Evolutionary conservation across 2,888 invertebrate genomes (phyloP), one percentile per base, ranked within the genome.

Genomic region (Coelinius sp.): DNA sequence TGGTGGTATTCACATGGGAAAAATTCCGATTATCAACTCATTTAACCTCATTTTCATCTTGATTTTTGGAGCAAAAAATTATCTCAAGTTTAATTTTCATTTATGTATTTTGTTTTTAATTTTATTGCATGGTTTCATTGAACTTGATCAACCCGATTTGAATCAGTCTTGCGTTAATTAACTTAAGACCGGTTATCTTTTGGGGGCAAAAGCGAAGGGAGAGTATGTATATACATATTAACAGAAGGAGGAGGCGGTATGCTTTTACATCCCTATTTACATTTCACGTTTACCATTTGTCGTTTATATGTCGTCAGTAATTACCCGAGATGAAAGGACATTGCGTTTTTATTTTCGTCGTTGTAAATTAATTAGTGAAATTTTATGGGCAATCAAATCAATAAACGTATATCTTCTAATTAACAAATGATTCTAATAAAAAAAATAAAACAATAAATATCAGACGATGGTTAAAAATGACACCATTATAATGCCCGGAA

Each of bases 231-330:
- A 6, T 25, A 14, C 27, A 27, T 14, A 56, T 5, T 56, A n/a
- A n/a, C 7, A 27, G 27, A 1, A 27, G 6, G 25, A 44, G 5
- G n/a, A 44, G 25, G 53, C 53, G 14, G 14, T 27, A 44, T 49
- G 20, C 20, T 49, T 59, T 35, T 35, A 59, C 35, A 59, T 59
- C 59, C 59, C 35, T 35, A 59, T 59, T 59, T 31, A 31, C 59
- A 7, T 35, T 59, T 35, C 35, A 56, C 27, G 20, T 59, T 31
- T 59, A 59, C 59, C 46, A 59, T 35, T 20, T 59, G 20, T 59
- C 20, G 31, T 31, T n/a, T 59, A 17, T 20, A 59, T 59, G 14
- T 17, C 8, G 17, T 59, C 35, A 17, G 31, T 59, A 59, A 59
- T 59, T 59, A 59, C 31, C 20, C 17, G 35, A 35, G 35, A 59